Base-by-base conservation (phyloP, 2,888 invertebrate genomes). In the Andrena bicolor region DNA sequence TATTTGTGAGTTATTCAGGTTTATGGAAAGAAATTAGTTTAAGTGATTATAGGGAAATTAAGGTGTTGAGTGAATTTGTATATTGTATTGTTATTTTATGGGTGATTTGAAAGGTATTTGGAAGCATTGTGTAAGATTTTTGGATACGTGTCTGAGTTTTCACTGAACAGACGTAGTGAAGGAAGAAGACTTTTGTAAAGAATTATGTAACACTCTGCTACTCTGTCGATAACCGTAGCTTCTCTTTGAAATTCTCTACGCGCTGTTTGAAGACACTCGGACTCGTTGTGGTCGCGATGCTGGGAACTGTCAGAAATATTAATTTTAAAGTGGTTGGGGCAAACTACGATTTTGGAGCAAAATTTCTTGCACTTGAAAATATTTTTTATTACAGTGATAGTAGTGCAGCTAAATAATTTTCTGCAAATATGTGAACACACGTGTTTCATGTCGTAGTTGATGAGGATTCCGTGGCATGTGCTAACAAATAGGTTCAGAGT, bases 181-280 rank as follows among this genome's bases (percentile, higher is more conserved):
- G 41, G 10, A 64, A 6, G 32, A 26, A 48, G 63, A 70, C 23
- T 16, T 80, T 77, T 4, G 20, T 35, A 16, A 1, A 5, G 7
- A n/a, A 13, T 80, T 71, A 80, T 65, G 58, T 76, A 76, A 76
- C 20, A 8, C 48, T 20, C 5, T n/a, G 35, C 65, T 61, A 28
- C 77, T 71, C 70, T 2, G 65, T 61, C 80, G 80, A 66, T 80
- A 71, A 71, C 16, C 7, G 28, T 13, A 3, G 16, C 16, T 16
- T 69, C 32, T 58, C 48, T 23, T 48, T 30, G 8, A 56, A 26
- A 35, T 69, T 64, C 49, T 78, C n/a, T 35, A 16, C 2, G 16
- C n/a, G 3, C 23, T 26, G 48, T 20, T 49, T 0, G 10, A 6
- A 41, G 23, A 8, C 16, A 10, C 1, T 28, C 30, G 5, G 28